These are phyloP conservation scores for Drosophila ironensis DNA, from an alignment of 1,140 invertebrate species.

Conservation along the genomic window DNA sequence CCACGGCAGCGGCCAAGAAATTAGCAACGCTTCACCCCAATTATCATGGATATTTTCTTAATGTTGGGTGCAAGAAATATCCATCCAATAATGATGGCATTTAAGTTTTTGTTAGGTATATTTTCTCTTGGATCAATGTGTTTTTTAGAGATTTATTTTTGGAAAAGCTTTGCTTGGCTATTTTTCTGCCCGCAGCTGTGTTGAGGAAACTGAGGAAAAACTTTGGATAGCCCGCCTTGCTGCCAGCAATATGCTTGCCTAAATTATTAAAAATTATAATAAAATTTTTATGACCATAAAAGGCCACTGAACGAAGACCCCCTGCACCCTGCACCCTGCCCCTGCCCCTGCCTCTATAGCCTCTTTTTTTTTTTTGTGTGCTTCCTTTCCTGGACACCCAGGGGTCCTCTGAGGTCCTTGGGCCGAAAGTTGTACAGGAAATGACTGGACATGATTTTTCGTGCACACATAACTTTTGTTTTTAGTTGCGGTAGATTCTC, in stretches of 20 bases:
- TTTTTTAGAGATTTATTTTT: background rate
- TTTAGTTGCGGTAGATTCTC: constrained; percentile 58
- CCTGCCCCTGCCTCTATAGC: background rate
- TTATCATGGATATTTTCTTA: too few relatives aligned
- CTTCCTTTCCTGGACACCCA: background rate
- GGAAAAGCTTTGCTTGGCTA: background rate
- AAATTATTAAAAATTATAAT: constrained; percentile 78
- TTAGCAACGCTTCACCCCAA: too few relatives aligned
- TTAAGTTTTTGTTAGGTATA: background rate
- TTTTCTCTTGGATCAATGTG: background rate
- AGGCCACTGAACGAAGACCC: constrained; percentile 29
- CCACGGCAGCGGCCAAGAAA: background rate
- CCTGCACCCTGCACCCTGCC: background rate
- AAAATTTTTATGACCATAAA: constrained; percentile 75
- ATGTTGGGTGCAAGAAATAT: too few relatives aligned
- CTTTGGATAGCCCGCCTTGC: constrained; percentile 25
- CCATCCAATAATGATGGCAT: too few relatives aligned
- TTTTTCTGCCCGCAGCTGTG: background rate
- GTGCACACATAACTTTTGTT: constrained; percentile 66
- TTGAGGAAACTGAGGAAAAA: background rate
- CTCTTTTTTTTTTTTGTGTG: background rate
- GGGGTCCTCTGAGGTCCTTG: constrained; percentile 14
- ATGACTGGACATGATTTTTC: constrained; percentile 73
- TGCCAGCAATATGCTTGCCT: constrained; percentile 53
- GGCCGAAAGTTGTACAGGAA: constrained; percentile 66